Conservation (phyloP, 2,888 invertebrate genomes). For the Drosophila crucigera region DNA sequence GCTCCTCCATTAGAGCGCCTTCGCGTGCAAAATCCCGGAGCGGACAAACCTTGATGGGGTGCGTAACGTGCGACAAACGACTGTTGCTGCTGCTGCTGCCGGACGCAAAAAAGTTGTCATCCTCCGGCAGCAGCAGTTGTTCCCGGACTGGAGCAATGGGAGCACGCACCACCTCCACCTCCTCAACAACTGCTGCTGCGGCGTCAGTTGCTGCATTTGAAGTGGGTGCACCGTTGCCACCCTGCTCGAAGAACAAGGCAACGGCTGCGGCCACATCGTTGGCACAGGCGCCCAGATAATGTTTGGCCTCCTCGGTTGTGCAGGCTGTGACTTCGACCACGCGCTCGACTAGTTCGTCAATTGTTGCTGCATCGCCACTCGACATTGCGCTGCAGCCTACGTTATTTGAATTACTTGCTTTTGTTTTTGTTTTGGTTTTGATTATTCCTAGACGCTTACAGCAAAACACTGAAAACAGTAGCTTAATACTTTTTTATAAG, state of each 20-base stretch:
- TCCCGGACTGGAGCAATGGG: conserved; percentile 85
- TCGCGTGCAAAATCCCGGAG: conserved; percentile 84
- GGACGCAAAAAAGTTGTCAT: conserved; percentile 84
- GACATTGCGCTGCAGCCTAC: conserved; percentile 54
- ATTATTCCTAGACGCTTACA: not conserved
- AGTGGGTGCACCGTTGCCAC: conserved; percentile 47
- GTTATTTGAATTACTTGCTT: conserved; percentile 6
- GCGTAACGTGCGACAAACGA: conserved; percentile 73
- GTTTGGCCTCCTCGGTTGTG: conserved; percentile 76
- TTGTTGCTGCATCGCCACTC: conserved; percentile 48
- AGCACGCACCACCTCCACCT: conserved; percentile 82
- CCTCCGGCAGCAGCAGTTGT: conserved; percentile 83
- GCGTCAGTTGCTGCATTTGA: conserved; percentile 32
- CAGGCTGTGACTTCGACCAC: conserved; percentile 84
- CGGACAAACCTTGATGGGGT: conserved; percentile 83
- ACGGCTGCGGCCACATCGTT: conserved; percentile 84
- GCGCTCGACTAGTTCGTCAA: conserved; percentile 73
- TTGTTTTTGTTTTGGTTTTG: conserved; percentile 1
- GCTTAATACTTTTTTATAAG: conserved; percentile 39
- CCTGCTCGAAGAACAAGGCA: conserved; percentile 82
- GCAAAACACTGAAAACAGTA: conserved; percentile 30
- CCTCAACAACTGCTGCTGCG: conserved; percentile 42
- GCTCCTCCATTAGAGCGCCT: conserved; percentile 84
- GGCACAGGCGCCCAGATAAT: conserved; percentile 80
- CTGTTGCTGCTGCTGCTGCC: conserved; percentile 54